These are phyloP conservation scores for Dione juno DNA, from an alignment of 2,888 invertebrate species.

Conservation along the genomic window DNA sequence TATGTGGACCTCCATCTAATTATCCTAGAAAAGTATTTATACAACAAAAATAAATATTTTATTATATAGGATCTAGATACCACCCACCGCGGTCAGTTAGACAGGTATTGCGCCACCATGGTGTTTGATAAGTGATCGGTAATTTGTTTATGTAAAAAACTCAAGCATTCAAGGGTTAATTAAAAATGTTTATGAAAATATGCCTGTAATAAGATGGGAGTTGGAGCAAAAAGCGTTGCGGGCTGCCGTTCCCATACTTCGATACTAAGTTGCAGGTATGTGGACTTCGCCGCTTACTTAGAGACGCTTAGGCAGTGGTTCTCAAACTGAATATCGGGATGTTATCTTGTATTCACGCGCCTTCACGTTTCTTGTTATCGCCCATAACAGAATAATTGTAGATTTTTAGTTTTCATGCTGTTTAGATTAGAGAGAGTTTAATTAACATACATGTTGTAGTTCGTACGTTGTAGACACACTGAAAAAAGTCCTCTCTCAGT, in stretches of 20 bases:
- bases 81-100: not conserved
- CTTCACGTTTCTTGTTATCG: no score
- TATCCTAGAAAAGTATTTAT: not conserved
- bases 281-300: constrained; percentile 11
- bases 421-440: no score
- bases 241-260: not conserved
- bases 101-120: not conserved
- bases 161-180: constrained; percentile 14
- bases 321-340: not conserved
- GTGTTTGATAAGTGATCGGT: not conserved
- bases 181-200: constrained; percentile 34
- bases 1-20: no score
- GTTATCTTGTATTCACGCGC: no score
- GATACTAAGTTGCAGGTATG: constrained; percentile 20
- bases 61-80: not conserved
- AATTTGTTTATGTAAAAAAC: constrained; percentile 7
- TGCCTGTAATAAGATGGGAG: constrained; percentile 30
- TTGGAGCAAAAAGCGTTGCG: constrained; percentile 9
- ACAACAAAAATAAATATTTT: no score
- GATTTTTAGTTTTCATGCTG: no score
- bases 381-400: no score
- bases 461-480: no score
- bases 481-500: no score
- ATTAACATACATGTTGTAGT: no score
- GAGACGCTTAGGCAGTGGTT: not conserved